phyloP scores from a whole-genome alignment of 2,113 vertebrate genomes.

The Hoplias malabaricus region DNA sequence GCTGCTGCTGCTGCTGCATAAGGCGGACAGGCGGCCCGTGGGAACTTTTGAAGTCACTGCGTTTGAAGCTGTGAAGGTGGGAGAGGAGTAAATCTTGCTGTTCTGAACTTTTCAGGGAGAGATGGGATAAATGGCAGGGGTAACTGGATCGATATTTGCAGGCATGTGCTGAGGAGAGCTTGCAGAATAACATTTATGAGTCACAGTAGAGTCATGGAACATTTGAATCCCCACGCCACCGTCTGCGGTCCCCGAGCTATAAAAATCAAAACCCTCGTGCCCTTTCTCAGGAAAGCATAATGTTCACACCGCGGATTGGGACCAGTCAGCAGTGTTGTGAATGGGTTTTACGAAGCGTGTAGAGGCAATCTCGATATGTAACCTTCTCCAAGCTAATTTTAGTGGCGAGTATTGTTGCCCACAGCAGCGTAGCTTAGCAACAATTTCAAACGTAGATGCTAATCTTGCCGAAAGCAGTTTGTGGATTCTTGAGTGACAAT shows the following conservation, averaged over 20 bases:
- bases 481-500: not conserved
- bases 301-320: not conserved
- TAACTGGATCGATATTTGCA: conserved; percentile 1
- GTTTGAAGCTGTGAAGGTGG: not conserved
- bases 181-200: not conserved
- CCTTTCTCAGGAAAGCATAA: not conserved
- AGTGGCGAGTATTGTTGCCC: not conserved
- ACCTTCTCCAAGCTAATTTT: not conserved
- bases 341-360: conserved; percentile 5
- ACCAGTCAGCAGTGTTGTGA: conserved; percentile 5
- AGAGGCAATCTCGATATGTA: conserved; percentile 3
- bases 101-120: not conserved
- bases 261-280: conserved; percentile 9
- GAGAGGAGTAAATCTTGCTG: not conserved
- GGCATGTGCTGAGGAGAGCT: not conserved
- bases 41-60: not conserved
- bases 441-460: not conserved
- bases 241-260: not conserved
- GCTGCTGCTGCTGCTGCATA: not conserved
- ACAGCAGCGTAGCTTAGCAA: not conserved
- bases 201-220: not conserved
- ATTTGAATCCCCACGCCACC: not conserved
- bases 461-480: not conserved
- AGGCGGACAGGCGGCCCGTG: not conserved
- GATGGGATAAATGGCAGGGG: not conserved